These are phyloP conservation scores for Enhydra lutris DNA, from an alignment of 2,113 vertebrate species.

Conservation along the genomic window DNA sequence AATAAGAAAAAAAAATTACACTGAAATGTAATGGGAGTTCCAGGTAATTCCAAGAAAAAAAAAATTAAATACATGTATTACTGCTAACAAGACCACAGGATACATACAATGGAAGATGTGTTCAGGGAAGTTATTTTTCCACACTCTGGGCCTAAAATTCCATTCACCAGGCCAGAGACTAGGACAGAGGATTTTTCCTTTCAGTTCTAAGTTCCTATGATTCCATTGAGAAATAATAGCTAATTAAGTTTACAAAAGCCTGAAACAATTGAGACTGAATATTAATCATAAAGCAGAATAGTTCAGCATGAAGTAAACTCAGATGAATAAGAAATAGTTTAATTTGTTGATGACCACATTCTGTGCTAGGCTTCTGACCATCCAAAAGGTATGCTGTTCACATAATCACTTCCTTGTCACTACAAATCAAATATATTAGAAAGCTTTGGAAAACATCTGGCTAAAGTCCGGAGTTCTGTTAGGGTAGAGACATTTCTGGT, in stretches of 20 bases:
- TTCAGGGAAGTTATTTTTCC: not conserved
- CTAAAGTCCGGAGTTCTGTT: not conserved
- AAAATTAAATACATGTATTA: not conserved
- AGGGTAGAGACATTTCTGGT: not conserved
- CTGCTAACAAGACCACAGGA: not conserved
- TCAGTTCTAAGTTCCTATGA: not conserved
- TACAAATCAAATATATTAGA: not conserved
- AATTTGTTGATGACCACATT: not conserved
- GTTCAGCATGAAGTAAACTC: not conserved
- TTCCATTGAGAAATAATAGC: slow-evolving; percentile 19
- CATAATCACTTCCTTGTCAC: not conserved
- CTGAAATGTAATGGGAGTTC: not conserved
- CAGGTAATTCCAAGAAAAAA: not conserved
- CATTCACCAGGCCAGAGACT: not conserved
- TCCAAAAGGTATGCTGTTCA: not conserved
- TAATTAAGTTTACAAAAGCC: not conserved
- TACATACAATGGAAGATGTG: not conserved
- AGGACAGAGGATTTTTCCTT: not conserved
- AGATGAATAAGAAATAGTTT: not conserved
- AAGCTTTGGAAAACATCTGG: not conserved
- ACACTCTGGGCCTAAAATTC: not conserved
- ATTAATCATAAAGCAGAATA: not conserved
- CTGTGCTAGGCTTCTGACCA: not conserved
- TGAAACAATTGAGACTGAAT: not conserved
- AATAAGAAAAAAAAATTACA: not conserved